These are phyloP conservation scores for Eristalinus aeneus DNA, from an alignment of 2,888 invertebrate species.

Conservation along the genomic window DNA sequence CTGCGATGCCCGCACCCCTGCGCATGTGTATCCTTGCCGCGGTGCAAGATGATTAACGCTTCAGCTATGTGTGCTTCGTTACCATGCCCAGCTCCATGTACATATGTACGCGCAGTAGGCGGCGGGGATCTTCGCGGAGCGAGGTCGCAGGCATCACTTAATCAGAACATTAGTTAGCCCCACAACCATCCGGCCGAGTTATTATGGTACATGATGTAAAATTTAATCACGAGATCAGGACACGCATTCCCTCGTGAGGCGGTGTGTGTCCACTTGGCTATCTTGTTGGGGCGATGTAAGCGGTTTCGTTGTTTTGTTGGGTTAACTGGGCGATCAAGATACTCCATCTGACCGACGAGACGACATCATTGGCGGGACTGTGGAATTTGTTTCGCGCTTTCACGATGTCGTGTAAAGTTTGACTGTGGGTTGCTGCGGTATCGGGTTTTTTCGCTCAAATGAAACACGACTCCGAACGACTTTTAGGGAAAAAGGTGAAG, in stretches of 20 bases:
- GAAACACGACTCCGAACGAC: slow-evolving; percentile 61
- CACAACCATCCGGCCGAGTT: slow-evolving; percentile 53
- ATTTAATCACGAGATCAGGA: slow-evolving; percentile 68
- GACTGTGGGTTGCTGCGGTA: slow-evolving; percentile 22
- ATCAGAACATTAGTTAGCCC: slow-evolving; percentile 53
- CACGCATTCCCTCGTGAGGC: slow-evolving; percentile 49
- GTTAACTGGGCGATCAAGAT: slow-evolving; percentile 52
- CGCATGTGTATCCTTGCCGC: neutral
- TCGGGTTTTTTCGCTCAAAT: slow-evolving; percentile 51
- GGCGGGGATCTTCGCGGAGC: neutral
- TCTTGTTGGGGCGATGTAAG: slow-evolving; percentile 17
- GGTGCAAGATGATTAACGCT: slow-evolving; percentile 30
- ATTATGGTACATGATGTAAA: slow-evolving; percentile 65
- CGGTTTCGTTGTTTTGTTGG: neutral
- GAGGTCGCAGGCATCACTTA: slow-evolving; percentile 36
- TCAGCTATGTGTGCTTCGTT: neutral
- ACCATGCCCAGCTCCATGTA: neutral
- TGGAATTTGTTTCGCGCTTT: slow-evolving; percentile 7
- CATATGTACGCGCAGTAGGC: slow-evolving; percentile 2
- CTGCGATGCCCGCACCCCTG: slow-evolving; percentile 1
- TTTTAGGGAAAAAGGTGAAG: slow-evolving; percentile 25
- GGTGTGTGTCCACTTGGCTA: neutral
- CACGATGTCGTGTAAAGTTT: slow-evolving; percentile 54
- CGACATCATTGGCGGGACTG: slow-evolving; percentile 1
- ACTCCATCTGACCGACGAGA: slow-evolving; percentile 3